These are phyloP conservation scores for Murina feae DNA, from an alignment of 2,113 vertebrate genomes.

Conservation along the genomic window DNA sequence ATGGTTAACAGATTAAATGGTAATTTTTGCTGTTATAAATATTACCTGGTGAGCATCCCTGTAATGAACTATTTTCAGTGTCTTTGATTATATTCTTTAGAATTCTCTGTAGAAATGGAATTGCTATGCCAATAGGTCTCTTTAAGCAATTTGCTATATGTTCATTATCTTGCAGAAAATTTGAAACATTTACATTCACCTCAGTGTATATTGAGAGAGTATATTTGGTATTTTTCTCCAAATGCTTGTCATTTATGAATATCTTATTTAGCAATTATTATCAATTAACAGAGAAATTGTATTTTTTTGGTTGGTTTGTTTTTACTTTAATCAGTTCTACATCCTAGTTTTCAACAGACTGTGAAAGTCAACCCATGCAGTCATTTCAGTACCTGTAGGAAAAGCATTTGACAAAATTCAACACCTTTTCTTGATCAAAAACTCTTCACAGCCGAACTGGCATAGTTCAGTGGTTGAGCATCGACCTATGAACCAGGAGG, in stretches of 20 bases:
- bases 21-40: background rate
- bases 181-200: background rate
- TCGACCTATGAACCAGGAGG: no score
- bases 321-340: conserved; percentile 18
- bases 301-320: background rate
- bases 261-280: background rate
- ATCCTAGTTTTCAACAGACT: conserved; percentile 26
- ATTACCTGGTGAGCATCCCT: background rate
- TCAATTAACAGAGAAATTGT: background rate
- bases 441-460: background rate
- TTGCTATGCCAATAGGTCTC: background rate
- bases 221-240: background rate
- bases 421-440: background rate
- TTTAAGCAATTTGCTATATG: background rate
- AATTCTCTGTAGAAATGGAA: background rate
- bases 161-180: conserved; percentile 11
- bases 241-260: background rate
- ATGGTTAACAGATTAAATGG: background rate
- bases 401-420: background rate
- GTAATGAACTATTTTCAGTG: background rate
- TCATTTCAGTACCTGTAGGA: background rate
- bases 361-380: background rate
- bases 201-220: background rate
- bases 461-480: no score
- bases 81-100: background rate